Conservation (phyloP, 2,113 vertebrate genomes). For the Pseudorasbora parva region DNA sequence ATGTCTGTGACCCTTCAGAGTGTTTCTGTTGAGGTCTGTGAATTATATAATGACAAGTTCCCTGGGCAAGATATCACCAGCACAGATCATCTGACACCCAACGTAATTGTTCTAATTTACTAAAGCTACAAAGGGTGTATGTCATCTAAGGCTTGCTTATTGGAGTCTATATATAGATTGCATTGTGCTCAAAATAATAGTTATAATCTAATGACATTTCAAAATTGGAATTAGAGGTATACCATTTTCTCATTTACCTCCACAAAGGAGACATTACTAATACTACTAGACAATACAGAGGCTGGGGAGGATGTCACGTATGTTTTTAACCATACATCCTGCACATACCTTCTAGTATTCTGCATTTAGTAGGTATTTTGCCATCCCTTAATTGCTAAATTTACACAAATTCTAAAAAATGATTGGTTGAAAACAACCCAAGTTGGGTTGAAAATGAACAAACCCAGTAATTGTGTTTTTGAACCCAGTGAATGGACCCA, state of each 20-base stretch:
- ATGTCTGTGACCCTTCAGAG: not conserved
- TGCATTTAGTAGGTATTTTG: not conserved
- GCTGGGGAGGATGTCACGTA: not conserved
- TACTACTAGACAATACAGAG: not conserved
- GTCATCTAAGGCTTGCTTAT: not conserved
- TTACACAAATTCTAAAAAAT: not conserved
- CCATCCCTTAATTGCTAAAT: not conserved
- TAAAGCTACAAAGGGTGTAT: not conserved
- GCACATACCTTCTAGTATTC: not conserved
- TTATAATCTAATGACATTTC: not conserved
- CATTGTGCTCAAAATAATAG: not conserved
- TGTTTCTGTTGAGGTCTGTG: not conserved
- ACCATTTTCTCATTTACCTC: not conserved
- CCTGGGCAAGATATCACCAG: not conserved
- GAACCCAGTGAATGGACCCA: no score
- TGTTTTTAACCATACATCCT: not conserved
- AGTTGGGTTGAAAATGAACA: no score
- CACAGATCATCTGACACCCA: not conserved
- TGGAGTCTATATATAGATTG: constrained; percentile 10
- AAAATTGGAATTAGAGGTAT: not conserved
- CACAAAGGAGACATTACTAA: not conserved
- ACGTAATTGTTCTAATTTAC: not conserved
- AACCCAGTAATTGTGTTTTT: no score
- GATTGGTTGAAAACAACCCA: no score
- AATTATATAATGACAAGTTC: not conserved